Evolutionary conservation across 92 coral and sea anemone species (phyloP).

Genomic region (Umimayanthus kanabou): DNA sequence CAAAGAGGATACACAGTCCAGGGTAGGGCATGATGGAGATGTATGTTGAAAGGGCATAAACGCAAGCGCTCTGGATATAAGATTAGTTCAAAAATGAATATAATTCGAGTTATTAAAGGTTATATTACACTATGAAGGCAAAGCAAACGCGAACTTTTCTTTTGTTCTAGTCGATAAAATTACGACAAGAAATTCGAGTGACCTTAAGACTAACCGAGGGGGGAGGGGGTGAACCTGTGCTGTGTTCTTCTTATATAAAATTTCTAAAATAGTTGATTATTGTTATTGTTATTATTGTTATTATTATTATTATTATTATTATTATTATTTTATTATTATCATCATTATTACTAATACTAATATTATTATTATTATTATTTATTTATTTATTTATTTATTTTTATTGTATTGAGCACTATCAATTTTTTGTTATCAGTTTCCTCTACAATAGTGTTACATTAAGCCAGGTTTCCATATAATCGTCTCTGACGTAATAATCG

Average conservation of each 20-base stretch:
- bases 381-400: too few species aligned
- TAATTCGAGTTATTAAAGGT: too few species aligned
- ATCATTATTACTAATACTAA: not conserved
- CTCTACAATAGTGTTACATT: not conserved
- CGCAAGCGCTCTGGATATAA: not conserved
- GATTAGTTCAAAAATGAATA: too few species aligned
- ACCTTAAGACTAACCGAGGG: too few species aligned
- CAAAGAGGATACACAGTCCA: slow-evolving; percentile 31
- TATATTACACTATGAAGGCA: not conserved
- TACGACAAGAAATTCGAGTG: too few species aligned
- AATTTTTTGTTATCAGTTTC: not conserved
- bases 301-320: not conserved
- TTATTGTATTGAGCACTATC: not conserved
- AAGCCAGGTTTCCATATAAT: too few species aligned
- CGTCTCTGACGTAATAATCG: too few species aligned
- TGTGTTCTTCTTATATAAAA: too few species aligned
- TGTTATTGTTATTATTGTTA: too few species aligned
- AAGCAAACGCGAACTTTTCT: not conserved
- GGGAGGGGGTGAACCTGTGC: too few species aligned
- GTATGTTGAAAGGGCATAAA: not conserved
- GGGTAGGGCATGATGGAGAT: not conserved
- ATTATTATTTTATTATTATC: not conserved
- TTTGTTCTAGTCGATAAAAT: too few species aligned
- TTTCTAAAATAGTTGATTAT: too few species aligned
- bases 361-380: not conserved